Evolutionary conservation across 2,797 vertebrate species (phyloP), one percentile per base, ranked within the genome.

Genomic region (Geotrypetes seraphini): DNA sequence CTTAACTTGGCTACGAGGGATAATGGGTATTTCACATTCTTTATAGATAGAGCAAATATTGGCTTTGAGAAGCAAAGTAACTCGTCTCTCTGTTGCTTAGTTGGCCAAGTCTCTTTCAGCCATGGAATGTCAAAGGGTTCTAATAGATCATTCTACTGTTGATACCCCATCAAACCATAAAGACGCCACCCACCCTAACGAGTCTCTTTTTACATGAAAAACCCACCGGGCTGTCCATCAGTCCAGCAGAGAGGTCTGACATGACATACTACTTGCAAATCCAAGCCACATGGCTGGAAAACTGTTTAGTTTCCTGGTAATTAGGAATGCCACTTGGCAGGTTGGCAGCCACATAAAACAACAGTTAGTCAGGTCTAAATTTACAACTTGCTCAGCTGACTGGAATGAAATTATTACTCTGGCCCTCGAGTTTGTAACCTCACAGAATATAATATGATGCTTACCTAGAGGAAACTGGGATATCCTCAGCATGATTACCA

Each of bases 271-370:
- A 61, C 66, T 62, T 51, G 67, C 64, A 83, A 85, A 85, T 81
- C 47, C 46, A 72, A 81, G 85, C 69, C 80, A 81, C 50, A 74
- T 84, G 79, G 69, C 71, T 67, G 57, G 66, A 75, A 76, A 84
- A 78, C 64, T 25, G 71, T 51, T 70, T 75, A 52, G 73, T 83
- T 83, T 84, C 76, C 81, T 81, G 79, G 69, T 80, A 81, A 81
- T 83, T 79, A 81, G 79, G 71, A 75, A 79, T 63, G 71, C 54
- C 75, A 77, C 74, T 81, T 78, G 71, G 72, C 67, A 77, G 73
- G 72, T 76, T 78, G 76, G 76, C 74, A 83, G 71, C 57, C 71
- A 76, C 71, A 78, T 82, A 78, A 83, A 77, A 79, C 73, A 75
- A 78, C 69, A 60, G 22, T 69, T 79, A 75, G 64, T 60, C 71